Percentiles rank a stretch among this genome's conserved stretches.
These are phyloP conservation scores for sheep (Ovis aries) DNA, from an alignment of 2,113 vertebrate species.

Conservation along the genomic window ARS-UI_Ramb_v3.0 NC_056055.1:247356501-247357000, in stretches of 20 bases:
- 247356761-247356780: neutral
- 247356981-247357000: neutral
- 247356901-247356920: neutral
- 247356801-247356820: neutral
- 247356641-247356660: neutral
- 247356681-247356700: fast-evolving
- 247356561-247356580: neutral
- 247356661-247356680: neutral
- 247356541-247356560: neutral
- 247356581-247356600: neutral
- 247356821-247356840: neutral
- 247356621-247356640: neutral
- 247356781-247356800: neutral
- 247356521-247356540: neutral
- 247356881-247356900: fast-evolving
- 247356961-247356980: fast-evolving
- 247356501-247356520: neutral
- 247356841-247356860: neutral
- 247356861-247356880: neutral
- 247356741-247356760: neutral
- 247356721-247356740: neutral
- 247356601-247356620: neutral
- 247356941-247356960: neutral
- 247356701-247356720: neutral
- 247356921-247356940: fast-evolving